These are phyloP conservation scores for Drosophila picticornis DNA, from an alignment of 2,888 invertebrate genomes.

Conservation along the genomic window DNA sequence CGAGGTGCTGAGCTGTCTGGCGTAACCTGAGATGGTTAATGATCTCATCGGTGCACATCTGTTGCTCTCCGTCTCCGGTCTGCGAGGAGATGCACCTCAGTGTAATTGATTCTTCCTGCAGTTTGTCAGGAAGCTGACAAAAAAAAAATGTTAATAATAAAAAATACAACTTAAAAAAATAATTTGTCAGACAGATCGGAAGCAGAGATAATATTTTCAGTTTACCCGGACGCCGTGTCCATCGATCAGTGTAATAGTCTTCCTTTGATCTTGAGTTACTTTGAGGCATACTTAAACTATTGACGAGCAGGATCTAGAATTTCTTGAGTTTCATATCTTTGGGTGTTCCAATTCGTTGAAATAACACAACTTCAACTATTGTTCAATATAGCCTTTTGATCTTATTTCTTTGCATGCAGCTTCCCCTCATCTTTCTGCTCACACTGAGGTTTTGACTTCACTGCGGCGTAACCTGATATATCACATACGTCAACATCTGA, in stretches of 20 bases:
- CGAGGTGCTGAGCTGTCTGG: constrained; percentile 65
- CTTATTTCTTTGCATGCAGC: constrained; percentile 12
- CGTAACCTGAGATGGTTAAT: constrained; percentile 64
- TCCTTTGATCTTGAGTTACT: constrained; percentile 70
- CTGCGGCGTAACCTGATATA: constrained; percentile 61
- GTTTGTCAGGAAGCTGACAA: constrained; percentile 62
- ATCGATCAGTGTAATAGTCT: constrained; percentile 73
- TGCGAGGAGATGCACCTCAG: constrained; percentile 49
- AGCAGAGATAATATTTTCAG: constrained; percentile 60
- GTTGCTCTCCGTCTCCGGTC: constrained; percentile 59
- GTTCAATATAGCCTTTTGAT: not conserved
- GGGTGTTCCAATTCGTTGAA: constrained; percentile 28
- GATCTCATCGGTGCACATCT: constrained; percentile 65
- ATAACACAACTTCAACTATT: not conserved
- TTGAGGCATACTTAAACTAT: constrained; percentile 5
- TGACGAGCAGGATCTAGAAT: not conserved
- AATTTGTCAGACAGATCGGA: constrained; percentile 68
- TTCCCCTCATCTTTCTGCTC: constrained; percentile 7
- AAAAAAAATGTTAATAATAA: constrained; percentile 27
- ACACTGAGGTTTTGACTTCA: constrained; percentile 51
- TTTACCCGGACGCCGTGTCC: constrained; percentile 43
- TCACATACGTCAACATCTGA: constrained; percentile 25
- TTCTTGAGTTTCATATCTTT: constrained; percentile 10
- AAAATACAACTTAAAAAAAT: constrained; percentile 7
- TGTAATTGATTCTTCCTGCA: constrained; percentile 70